Percentiles rank a stretch among this genome's conserved stretches.
Evolutionary conservation across 2,888 invertebrate species (phyloP).

Genomic region (Seladonia tumulorum): DNA sequence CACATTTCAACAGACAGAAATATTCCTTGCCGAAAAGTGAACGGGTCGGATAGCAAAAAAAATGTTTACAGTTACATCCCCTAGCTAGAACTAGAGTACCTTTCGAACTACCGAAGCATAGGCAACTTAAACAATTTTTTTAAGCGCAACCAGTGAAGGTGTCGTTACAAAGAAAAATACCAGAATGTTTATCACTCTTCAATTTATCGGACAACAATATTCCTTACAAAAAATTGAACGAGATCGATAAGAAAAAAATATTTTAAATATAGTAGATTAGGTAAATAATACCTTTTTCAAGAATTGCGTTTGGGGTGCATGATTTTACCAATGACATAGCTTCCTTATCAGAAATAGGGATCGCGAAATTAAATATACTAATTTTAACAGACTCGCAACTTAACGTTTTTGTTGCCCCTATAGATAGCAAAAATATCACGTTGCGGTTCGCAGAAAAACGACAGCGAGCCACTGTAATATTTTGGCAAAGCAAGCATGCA

Average conservation of each 20-base stretch:
- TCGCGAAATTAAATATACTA: no score
- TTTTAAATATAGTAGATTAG: no score
- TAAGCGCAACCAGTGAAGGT: background rate
- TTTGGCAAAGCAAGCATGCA: conserved; percentile 27
- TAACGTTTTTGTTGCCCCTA: background rate
- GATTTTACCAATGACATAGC: no score
- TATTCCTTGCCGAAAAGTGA: background rate
- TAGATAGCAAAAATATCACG: background rate
- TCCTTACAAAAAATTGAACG: background rate
- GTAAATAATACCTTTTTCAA: no score
- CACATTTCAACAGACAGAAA: background rate
- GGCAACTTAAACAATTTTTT: background rate
- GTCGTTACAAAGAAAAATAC: background rate
- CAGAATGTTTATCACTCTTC: background rate
- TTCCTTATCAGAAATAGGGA: no score
- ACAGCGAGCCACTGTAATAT: background rate
- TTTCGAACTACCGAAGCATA: no score
- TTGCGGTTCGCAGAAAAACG: background rate
- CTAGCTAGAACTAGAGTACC: no score
- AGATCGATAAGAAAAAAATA: background rate
- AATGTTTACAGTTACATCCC: no score
- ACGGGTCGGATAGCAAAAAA: background rate
- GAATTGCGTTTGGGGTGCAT: no score
- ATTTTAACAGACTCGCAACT: background rate
- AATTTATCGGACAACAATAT: background rate